Evolutionary conservation across 2,888 invertebrate genomes (phyloP).

Genomic region (Ferdinandea cuprea): DNA sequence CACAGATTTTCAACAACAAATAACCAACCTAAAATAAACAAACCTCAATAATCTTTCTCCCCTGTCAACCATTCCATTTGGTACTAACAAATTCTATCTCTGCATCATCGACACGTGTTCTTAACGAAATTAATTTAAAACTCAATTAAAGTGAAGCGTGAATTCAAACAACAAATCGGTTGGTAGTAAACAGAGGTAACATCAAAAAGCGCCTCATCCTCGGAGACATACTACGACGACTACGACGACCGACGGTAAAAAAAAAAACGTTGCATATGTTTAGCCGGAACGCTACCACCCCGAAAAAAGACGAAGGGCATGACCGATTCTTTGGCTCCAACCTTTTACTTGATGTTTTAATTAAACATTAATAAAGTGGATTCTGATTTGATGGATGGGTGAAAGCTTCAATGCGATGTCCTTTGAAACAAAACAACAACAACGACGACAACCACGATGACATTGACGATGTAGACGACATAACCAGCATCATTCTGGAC

Average conservation of each 20-base stretch:
- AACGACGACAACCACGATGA: background rate
- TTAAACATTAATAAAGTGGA: conserved; percentile 70
- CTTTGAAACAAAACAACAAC: conserved; percentile 43
- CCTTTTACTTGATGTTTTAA: conserved; percentile 61
- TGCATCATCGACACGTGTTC: conserved; percentile 48
- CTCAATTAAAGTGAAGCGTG: conserved; percentile 63
- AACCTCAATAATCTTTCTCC: no score
- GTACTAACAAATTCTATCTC: background rate
- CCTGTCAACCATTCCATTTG: no score
- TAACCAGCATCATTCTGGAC: conserved; percentile 15
- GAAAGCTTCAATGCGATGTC: conserved; percentile 45
- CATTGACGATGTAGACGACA: background rate
- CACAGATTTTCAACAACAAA: no score
- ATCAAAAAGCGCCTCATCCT: conserved; percentile 53
- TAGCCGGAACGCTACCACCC: background rate
- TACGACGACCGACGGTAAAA: conserved; percentile 2
- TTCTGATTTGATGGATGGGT: conserved; percentile 58
- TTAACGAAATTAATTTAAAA: conserved; percentile 69
- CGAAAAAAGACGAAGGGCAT: conserved; percentile 22
- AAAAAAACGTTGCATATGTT: background rate
- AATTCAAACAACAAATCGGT: conserved; percentile 57
- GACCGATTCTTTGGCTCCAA: conserved; percentile 35
- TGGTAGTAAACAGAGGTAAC: conserved; percentile 38
- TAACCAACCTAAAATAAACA: no score
- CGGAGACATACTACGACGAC: no score